phyloP scores from a whole-genome alignment of 2,888 invertebrate genomes.

The Drosophila vallismaia region DNA sequence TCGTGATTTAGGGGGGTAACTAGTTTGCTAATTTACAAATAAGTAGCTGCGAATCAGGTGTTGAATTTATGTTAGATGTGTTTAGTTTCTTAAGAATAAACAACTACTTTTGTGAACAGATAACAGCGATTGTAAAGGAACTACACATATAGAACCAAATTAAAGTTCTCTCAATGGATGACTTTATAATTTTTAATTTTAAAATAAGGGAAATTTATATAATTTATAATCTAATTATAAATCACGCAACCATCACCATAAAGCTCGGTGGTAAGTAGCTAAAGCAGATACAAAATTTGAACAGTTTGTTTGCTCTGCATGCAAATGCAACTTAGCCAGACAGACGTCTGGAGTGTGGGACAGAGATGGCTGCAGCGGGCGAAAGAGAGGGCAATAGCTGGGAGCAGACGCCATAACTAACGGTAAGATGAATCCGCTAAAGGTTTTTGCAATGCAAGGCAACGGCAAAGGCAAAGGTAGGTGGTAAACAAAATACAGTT shows the following conservation, averaged over 20 bases:
- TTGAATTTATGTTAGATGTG: too few species aligned
- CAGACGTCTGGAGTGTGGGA: neutral
- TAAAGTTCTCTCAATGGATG: too few species aligned
- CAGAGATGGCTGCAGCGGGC: neutral
- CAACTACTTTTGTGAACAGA: too few species aligned
- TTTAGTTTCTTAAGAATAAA: too few species aligned
- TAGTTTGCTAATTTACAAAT: too few species aligned
- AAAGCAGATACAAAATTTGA: constrained; percentile 41
- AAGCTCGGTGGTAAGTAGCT: constrained; percentile 11
- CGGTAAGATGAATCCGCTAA: constrained; percentile 61
- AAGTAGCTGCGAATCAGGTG: too few species aligned
- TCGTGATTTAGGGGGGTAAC: constrained; percentile 14
- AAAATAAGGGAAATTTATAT: neutral
- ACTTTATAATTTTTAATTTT: too few species aligned
- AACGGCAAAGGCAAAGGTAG: neutral
- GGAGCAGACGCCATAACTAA: constrained; percentile 56
- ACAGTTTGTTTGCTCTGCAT: constrained; percentile 49
- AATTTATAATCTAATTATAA: neutral
- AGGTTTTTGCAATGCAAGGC: neutral
- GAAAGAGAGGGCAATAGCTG: constrained; percentile 5
- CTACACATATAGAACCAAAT: too few species aligned
- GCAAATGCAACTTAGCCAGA: constrained; percentile 54
- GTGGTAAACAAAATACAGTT: constrained; percentile 1
- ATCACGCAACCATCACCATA: constrained; percentile 19
- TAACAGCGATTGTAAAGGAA: too few species aligned